phyloP scores from a whole-genome alignment of 2,797 vertebrate genomes.

The Alcedo atthis region DNA sequence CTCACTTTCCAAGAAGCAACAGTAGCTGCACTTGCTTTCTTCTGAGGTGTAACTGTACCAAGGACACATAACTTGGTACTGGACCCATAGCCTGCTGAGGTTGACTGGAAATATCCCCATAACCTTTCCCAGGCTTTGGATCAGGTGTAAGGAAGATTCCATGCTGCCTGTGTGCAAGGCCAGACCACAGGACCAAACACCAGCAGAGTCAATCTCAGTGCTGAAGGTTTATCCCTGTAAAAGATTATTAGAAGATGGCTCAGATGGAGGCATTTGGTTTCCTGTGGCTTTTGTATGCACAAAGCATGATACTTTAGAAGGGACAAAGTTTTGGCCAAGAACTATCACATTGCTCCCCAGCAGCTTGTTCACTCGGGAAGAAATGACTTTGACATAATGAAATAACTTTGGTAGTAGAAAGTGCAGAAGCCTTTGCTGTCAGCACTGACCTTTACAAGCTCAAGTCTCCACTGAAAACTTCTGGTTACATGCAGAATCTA shows the following conservation, averaged over 20 bases:
- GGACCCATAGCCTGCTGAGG: background rate
- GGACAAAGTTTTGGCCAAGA: background rate
- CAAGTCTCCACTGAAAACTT: background rate
- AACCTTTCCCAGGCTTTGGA: background rate
- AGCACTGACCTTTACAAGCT: background rate
- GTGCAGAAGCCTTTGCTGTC: background rate
- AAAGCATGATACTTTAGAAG: background rate
- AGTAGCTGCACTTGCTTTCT: background rate
- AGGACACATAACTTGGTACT: background rate
- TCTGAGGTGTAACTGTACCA: background rate
- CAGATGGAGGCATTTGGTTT: background rate
- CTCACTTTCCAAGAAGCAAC: background rate
- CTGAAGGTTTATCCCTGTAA: background rate
- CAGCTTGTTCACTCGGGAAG: background rate
- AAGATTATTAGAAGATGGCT: background rate
- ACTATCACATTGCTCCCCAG: background rate
- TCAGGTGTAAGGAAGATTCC: background rate
- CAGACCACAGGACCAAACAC: background rate
- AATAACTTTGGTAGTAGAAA: background rate
- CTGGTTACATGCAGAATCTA: background rate
- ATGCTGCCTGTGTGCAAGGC: background rate
- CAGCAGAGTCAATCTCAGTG: background rate
- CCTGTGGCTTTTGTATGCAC: background rate
- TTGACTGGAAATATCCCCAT: background rate
- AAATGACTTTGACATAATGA: background rate